A percentile compares a stretch with the other conserved stretches of the same genome.
These are phyloP conservation scores for Sminthurides aquaticus DNA, from an alignment of 2,888 invertebrate genomes.

Conservation along the genomic window DNA sequence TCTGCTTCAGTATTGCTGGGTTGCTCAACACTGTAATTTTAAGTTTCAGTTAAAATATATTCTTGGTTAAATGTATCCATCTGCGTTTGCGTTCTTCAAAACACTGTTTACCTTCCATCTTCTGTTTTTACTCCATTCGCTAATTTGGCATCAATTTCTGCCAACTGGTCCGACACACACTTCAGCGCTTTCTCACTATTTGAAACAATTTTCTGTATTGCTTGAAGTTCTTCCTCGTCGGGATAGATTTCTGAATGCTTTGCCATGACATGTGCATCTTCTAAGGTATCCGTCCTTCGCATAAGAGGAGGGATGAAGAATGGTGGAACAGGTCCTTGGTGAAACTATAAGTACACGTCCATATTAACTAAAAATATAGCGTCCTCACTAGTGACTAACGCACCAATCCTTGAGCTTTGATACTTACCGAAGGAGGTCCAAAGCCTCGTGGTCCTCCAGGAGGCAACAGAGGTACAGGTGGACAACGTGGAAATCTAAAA, in stretches of 20 bases:
- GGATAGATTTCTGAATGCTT: constrained; percentile 93
- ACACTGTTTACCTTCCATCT: constrained; percentile 9
- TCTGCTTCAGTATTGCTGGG: constrained; percentile 48
- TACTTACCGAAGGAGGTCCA: constrained; percentile 28
- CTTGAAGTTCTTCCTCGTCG: constrained; percentile 75
- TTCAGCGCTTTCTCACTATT: constrained; percentile 91
- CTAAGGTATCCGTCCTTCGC: constrained; percentile 82
- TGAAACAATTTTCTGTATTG: constrained; percentile 84
- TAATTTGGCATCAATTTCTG: constrained; percentile 52
- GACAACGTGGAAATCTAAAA: constrained; percentile 35
- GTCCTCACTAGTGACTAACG: neutral
- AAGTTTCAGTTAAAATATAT: neutral
- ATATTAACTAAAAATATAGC: neutral
- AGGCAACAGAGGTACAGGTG: constrained; percentile 35
- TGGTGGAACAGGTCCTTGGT: constrained; percentile 18
- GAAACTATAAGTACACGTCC: constrained; percentile 8
- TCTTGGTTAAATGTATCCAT: neutral
- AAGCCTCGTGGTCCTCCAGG: constrained; percentile 38
- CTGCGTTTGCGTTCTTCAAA: too few species aligned
- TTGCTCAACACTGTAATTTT: neutral
- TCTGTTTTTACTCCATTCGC: constrained; percentile 18
- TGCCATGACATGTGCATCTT: constrained; percentile 89
- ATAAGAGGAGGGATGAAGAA: constrained; percentile 52
- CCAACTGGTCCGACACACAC: constrained; percentile 81
- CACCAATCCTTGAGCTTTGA: neutral